These are phyloP conservation scores for Cinara cedri DNA, from an alignment of 2,888 invertebrate genomes.

Conservation along the genomic window DNA sequence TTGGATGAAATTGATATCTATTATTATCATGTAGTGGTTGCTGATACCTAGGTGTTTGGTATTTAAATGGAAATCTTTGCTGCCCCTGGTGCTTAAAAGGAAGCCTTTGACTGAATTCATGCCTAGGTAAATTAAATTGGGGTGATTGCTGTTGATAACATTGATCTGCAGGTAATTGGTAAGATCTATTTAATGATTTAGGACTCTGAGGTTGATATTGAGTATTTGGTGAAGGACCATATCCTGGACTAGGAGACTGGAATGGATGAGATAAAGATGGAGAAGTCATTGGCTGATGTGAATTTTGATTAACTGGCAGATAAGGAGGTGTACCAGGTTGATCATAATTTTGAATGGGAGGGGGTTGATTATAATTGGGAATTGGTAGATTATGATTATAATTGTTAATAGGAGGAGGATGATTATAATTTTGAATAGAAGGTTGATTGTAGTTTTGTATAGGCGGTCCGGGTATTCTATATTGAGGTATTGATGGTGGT, in stretches of 20 bases:
- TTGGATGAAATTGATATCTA: slow-evolving; percentile 41
- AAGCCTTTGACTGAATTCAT: slow-evolving; percentile 38
- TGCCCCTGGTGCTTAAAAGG: slow-evolving; percentile 17
- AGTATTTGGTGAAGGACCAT: not conserved
- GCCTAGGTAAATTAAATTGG: slow-evolving; percentile 18
- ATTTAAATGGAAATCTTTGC: slow-evolving; percentile 17
- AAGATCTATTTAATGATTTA: slow-evolving; percentile 5
- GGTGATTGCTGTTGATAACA: slow-evolving; percentile 36
- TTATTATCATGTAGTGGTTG: slow-evolving; percentile 24
- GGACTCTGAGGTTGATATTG: slow-evolving; percentile 25
- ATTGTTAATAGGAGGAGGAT: not conserved
- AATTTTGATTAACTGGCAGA: not conserved
- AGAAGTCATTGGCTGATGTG: not conserved
- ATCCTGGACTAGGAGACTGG: slow-evolving; percentile 16
- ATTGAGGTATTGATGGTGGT: slow-evolving; percentile 6
- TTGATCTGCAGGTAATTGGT: slow-evolving; percentile 13
- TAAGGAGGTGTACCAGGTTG: not conserved
- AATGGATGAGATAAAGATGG: slow-evolving; percentile 5
- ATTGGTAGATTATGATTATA: too few species aligned
- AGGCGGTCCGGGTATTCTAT: not conserved
- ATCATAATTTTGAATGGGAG: slow-evolving; percentile 28
- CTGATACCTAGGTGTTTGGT: slow-evolving; percentile 29
- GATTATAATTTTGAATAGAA: slow-evolving; percentile 17
- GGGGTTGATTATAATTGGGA: slow-evolving; percentile 24
- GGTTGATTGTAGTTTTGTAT: not conserved